phyloP scores from a whole-genome alignment of 2,113 vertebrate genomes.

The Gavialis gangeticus region DNA sequence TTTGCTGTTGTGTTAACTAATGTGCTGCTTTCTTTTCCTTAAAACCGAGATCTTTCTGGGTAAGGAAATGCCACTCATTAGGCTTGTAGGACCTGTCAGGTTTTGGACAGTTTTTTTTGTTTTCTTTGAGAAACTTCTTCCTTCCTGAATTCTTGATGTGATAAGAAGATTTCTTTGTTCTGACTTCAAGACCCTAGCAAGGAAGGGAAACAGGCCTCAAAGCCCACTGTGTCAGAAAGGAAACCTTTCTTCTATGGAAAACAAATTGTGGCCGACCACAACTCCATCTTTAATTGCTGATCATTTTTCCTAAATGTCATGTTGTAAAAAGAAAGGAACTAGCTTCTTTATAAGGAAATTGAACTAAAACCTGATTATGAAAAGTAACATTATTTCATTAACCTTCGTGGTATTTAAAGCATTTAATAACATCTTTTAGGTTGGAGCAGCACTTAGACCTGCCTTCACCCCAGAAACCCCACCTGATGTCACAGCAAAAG shows the following conservation, averaged over 20 bases:
- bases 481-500: conserved; percentile 93
- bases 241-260: background rate
- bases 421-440: conserved; percentile 78
- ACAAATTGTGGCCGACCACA: background rate
- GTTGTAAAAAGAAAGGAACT: background rate
- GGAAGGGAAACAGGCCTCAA: background rate
- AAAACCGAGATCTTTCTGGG: background rate
- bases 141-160: background rate
- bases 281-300: background rate
- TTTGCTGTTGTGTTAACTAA: background rate
- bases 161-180: conserved; percentile 9
- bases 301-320: background rate
- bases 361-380: background rate
- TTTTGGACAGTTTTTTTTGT: background rate
- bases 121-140: background rate
- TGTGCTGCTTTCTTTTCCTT: background rate
- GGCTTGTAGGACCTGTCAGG: background rate
- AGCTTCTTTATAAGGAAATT: background rate
- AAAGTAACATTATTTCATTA: background rate
- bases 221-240: background rate
- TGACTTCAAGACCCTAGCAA: background rate
- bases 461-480: conserved; percentile 91
- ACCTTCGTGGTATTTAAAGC: background rate
- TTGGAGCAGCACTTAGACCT: conserved; percentile 94
- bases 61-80: background rate